phyloP scores from a whole-genome alignment of 2,797 vertebrate genomes.

The Dicrostonyx torquatus region DNA sequence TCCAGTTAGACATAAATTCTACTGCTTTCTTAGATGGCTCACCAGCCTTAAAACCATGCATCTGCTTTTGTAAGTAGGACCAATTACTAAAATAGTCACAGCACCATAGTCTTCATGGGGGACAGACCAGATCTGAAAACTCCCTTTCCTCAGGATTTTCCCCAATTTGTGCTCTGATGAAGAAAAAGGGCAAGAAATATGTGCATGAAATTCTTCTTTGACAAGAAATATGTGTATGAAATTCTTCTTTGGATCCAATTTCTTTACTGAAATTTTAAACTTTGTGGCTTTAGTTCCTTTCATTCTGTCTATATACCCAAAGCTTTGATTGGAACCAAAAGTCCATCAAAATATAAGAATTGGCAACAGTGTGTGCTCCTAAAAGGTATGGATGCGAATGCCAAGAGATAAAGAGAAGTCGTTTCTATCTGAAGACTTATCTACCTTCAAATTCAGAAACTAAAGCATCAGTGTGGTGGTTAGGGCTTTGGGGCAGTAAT shows the following conservation, averaged over 20 bases:
- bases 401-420: slow-evolving; percentile 42
- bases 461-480: not conserved
- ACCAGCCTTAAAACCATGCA: slow-evolving; percentile 19
- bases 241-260: not conserved
- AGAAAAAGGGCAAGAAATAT: not conserved
- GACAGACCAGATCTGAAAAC: not conserved
- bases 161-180: not conserved
- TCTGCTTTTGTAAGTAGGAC: not conserved
- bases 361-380: not conserved
- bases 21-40: slow-evolving; percentile 1
- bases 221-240: not conserved
- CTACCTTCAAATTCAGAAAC: not conserved
- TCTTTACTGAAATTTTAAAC: slow-evolving; percentile 12
- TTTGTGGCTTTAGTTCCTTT: not conserved
- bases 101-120: not conserved
- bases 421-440: not conserved
- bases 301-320: not conserved
- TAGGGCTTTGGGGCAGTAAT: not conserved
- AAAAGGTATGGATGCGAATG: not conserved
- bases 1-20: not conserved
- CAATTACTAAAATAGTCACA: not conserved
- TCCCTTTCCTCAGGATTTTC: not conserved
- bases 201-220: not conserved
- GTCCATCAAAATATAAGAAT: slow-evolving; percentile 35
- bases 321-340: not conserved